Conservation (phyloP, 2,888 invertebrate species). For the Synanthedon myopaeformis region DNA sequence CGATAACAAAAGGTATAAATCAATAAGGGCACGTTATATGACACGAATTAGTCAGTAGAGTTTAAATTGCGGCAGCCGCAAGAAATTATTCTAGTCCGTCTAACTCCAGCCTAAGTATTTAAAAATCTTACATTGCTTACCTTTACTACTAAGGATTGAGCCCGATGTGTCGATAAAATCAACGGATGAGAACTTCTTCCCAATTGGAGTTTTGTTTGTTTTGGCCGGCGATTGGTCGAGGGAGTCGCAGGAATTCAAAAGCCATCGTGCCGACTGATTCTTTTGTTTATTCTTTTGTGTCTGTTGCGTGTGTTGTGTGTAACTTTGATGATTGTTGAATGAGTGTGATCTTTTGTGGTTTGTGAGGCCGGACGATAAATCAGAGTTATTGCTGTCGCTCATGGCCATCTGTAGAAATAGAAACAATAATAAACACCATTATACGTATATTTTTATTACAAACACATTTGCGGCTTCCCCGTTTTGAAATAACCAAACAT, state of each 20-base stretch:
- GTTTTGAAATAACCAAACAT: too few species aligned
- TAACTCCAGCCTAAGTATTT: too few species aligned
- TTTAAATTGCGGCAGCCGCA: too few species aligned
- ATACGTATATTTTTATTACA: neutral
- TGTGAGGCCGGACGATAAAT: slow-evolving; percentile 63
- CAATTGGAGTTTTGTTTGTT: slow-evolving; percentile 62
- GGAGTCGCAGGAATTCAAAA: slow-evolving; percentile 63
- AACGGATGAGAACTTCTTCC: slow-evolving; percentile 70
- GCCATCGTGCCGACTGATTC: slow-evolving; percentile 68
- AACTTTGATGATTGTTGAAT: slow-evolving; percentile 78
- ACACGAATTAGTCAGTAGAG: too few species aligned
- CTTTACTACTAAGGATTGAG: slow-evolving; percentile 70
- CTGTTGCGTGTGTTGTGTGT: slow-evolving; percentile 73
- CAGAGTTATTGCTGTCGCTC: slow-evolving; percentile 65
- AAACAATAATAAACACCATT: slow-evolving; percentile 6
- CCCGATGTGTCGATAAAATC: slow-evolving; percentile 67
- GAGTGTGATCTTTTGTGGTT: slow-evolving; percentile 78
- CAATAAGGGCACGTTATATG: too few species aligned
- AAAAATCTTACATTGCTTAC: slow-evolving; percentile 23
- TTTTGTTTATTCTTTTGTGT: slow-evolving; percentile 73
- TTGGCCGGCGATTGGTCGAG: slow-evolving; percentile 58
- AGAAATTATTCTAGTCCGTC: too few species aligned
- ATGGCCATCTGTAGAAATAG: slow-evolving; percentile 73
- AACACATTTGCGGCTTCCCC: slow-evolving; percentile 3
- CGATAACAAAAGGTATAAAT: too few species aligned